Evolutionary conservation across 2,113 vertebrate species (phyloP).

Genomic region (Opisthocomus hoazin): DNA sequence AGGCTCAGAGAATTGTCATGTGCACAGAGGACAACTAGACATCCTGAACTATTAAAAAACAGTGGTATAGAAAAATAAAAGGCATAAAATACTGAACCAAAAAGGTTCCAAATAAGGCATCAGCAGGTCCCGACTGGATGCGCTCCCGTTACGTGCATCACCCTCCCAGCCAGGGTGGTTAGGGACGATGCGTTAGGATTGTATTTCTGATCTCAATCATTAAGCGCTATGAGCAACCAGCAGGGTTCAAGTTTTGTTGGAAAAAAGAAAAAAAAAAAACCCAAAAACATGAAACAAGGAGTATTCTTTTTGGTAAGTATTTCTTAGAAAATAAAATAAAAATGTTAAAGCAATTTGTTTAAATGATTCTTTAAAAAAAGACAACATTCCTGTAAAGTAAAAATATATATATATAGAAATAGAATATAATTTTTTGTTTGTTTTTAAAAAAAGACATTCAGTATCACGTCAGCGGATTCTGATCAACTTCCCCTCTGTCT

Average conservation of each 20-base stretch:
- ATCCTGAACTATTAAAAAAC: constrained; percentile 43
- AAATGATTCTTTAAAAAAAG: constrained; percentile 63
- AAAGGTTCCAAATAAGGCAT: constrained; percentile 71
- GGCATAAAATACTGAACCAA: constrained; percentile 47
- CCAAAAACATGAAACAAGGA: background rate
- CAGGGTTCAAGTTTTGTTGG: constrained; percentile 38
- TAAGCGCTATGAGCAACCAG: constrained; percentile 28
- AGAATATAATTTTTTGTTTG: background rate
- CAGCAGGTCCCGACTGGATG: constrained; percentile 36
- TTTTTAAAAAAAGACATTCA: constrained; percentile 44
- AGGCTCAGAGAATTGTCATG: constrained; percentile 1
- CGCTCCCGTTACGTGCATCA: background rate
- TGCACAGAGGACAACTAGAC: constrained; percentile 11
- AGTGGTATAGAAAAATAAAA: constrained; percentile 54
- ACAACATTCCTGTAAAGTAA: constrained; percentile 58
- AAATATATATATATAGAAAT: constrained; percentile 61
- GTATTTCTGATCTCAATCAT: background rate
- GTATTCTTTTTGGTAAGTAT: constrained; percentile 64
- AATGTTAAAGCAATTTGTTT: constrained; percentile 27
- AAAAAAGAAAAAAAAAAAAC: background rate
- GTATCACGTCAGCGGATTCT: background rate
- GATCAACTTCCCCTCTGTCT: background rate
- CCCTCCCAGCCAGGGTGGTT: background rate
- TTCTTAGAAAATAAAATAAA: constrained; percentile 69
- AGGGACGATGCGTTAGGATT: background rate